Conservation (phyloP, 2,888 invertebrate species). For the Drosophila algonquin region DNA sequence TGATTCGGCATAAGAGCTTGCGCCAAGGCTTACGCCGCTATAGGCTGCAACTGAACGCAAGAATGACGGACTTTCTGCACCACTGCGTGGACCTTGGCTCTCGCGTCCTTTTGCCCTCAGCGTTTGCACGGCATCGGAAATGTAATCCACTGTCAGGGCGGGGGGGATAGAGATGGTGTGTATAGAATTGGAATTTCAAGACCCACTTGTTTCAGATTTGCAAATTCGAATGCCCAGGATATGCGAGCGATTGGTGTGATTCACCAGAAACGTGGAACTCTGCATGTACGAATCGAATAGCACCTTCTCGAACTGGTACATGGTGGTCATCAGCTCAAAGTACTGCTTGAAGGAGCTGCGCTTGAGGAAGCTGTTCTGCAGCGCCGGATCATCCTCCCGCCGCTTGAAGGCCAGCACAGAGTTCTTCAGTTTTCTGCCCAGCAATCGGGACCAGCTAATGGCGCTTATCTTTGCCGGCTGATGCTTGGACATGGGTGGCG, state of each 20-base stretch:
- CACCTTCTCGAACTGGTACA: slow-evolving; percentile 90
- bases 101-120: slow-evolving; percentile 49
- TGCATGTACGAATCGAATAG: slow-evolving; percentile 90
- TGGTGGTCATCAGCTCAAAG: slow-evolving; percentile 88
- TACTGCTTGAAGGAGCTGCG: slow-evolving; percentile 92
- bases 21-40: neutral
- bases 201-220: slow-evolving; percentile 70
- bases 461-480: slow-evolving; percentile 93
- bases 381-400: slow-evolving; percentile 83
- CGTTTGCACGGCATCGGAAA: slow-evolving; percentile 69
- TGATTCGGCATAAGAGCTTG: neutral
- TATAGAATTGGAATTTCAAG: neutral
- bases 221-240: slow-evolving; percentile 87
- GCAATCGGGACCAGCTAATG: slow-evolving; percentile 92
- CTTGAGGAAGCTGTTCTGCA: slow-evolving; percentile 89
- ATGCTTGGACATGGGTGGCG: slow-evolving; percentile 86
- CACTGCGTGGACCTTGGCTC: no score
- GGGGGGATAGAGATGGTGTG: neutral
- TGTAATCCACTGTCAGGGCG: slow-evolving; percentile 68
- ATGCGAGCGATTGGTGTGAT: slow-evolving; percentile 88
- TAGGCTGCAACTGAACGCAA: neutral
- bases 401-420: slow-evolving; percentile 92
- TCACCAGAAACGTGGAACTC: slow-evolving; percentile 87
- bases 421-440: slow-evolving; percentile 91
- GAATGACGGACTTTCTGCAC: neutral